A percentile compares a stretch with the other conserved stretches of the same genome.
Evolutionary conservation across 2,797 vertebrate genomes (phyloP).

Genomic region (Sphenodon punctatus): DNA sequence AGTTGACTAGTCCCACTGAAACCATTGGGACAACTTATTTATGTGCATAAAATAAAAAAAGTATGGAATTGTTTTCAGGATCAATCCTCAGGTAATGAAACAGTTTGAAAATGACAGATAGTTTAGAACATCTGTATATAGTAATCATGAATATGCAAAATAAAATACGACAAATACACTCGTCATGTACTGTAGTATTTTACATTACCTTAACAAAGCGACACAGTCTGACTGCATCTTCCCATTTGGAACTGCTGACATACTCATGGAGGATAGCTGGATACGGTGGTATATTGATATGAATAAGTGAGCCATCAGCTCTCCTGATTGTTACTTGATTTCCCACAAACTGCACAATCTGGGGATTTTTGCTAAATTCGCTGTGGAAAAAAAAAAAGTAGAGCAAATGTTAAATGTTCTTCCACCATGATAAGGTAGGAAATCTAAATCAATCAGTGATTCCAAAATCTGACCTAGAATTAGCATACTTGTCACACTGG

Average conservation of each 20-base stretch:
- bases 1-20: neutral
- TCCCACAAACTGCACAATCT: conserved; percentile 88
- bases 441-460: neutral
- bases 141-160: no score
- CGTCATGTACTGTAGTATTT: fast-evolving
- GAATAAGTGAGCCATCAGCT: conserved; percentile 89
- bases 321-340: conserved; percentile 87
- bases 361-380: conserved; percentile 87
- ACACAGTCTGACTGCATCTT: conserved; percentile 89
- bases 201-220: conserved; percentile 89
- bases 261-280: conserved; percentile 88
- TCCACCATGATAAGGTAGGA: fast-evolving
- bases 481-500: no score
- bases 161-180: neutral
- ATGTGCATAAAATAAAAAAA: fast-evolving
- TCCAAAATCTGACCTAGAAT: neutral
- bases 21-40: neutral
- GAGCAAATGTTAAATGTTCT: neutral
- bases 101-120: neutral
- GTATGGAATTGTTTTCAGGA: fast-evolving
- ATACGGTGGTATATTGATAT: conserved; percentile 85
- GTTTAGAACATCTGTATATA: neutral
- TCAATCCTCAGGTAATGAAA: neutral
- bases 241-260: conserved; percentile 83
- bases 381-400: conserved; percentile 66